Evolutionary conservation across 2,888 invertebrate genomes (phyloP).

Genomic region (Cerastoderma edule): DNA sequence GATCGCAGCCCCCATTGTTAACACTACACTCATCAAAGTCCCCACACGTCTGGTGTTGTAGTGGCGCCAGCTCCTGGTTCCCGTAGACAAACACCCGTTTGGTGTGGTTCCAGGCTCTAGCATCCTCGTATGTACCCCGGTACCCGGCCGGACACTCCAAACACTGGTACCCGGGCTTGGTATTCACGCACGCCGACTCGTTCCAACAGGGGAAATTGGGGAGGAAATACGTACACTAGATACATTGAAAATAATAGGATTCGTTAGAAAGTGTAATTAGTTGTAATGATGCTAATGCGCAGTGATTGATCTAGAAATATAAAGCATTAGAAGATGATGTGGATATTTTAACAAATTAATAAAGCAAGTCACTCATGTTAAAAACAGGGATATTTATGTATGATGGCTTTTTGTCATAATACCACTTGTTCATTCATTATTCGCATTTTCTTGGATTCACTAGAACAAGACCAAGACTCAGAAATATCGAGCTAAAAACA

Average conservation of each 20-base stretch:
- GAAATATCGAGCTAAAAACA: no score
- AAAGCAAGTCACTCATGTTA: not conserved
- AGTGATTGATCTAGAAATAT: no score
- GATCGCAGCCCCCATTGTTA: not conserved
- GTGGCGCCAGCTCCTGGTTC: not conserved
- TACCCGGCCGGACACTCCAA: constrained; percentile 63
- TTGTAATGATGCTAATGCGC: no score
- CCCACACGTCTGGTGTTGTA: not conserved
- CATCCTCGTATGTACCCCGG: constrained; percentile 65
- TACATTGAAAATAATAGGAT: not conserved
- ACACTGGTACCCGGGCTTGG: constrained; percentile 69
- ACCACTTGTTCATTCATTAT: no score
- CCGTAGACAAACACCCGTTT: constrained; percentile 55
- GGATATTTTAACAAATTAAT: not conserved
- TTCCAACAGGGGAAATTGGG: constrained; percentile 4
- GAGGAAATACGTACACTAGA: not conserved
- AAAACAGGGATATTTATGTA: no score
- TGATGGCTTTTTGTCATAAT: no score
- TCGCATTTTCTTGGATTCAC: no score
- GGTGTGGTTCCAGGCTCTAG: constrained; percentile 51
- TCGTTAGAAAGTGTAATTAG: no score
- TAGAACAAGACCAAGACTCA: no score
- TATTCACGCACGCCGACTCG: constrained; percentile 61
- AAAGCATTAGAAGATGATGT: not conserved
- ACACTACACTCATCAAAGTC: constrained; percentile 10